Evolutionary conservation across 2,797 vertebrate genomes (phyloP).

Genomic region (Dicrostonyx torquatus): DNA sequence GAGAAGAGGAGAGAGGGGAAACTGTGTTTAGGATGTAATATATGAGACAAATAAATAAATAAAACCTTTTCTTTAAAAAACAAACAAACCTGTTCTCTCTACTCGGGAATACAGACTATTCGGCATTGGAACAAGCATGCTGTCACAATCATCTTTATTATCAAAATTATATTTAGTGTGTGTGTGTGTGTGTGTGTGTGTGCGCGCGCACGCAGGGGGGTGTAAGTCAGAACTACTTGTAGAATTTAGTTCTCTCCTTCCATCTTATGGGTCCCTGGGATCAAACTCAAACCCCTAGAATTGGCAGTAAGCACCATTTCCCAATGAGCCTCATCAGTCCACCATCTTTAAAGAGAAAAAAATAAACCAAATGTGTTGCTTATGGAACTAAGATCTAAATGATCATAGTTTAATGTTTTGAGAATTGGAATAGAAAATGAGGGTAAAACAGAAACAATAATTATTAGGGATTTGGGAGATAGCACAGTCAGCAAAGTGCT

Average conservation of each 20-base stretch:
- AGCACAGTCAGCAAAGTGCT: background rate
- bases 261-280: background rate
- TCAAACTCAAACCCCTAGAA: background rate
- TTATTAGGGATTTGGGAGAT: background rate
- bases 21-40: background rate
- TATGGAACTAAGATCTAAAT: background rate
- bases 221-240: background rate
- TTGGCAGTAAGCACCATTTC: background rate
- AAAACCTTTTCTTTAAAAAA: too few species aligned
- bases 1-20: background rate
- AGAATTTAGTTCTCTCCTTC: background rate
- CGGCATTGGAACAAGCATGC: background rate
- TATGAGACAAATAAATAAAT: too few species aligned
- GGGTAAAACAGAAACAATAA: background rate
- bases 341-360: background rate
- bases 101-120: background rate
- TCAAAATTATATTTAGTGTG: background rate
- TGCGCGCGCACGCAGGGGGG: too few species aligned
- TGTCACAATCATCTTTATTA: conserved; percentile 26
- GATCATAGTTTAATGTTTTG: background rate
- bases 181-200: background rate
- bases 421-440: background rate
- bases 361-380: background rate
- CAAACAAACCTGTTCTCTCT: background rate
- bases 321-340: background rate